Evolutionary conservation across 2,888 invertebrate genomes (phyloP), one percentile per base, ranked within the genome.

Genomic region (Oscheius myriophilus): DNA sequence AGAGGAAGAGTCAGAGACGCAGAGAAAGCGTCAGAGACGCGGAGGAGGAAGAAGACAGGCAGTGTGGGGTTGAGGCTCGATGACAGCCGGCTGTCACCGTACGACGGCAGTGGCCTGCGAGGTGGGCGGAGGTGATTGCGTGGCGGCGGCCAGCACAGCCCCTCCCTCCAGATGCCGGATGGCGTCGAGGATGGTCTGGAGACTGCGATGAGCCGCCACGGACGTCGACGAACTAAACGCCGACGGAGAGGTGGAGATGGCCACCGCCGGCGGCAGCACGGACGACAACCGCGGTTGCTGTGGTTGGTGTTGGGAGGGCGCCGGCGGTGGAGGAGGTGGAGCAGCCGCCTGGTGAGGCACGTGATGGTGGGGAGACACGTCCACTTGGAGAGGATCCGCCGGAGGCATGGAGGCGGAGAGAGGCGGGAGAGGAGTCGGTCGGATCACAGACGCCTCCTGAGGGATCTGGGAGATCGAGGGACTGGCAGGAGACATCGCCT

Each of bases 111-210:
- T 72, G 21, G 80, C 73, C 69, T 80, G 76, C 2, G 76, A 75
- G 12, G 80, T 73, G 2, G 76, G 73, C 49, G 76, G 76, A 41
- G 77, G 72, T 23, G 75, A 70, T 18, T 70, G 68, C 14, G 63
- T 57, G 4, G 54, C 45, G 21, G 70, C 58, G 14, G 53, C 66
- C 59, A 67, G 65, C 9, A 46, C 61, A 16, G 46, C 49, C 42
- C 76, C 96, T 49, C 96, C 96, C 87, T 98, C 97, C 79, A 98
- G 89, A 87, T 97, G 96, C 46, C 96, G 92, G 86, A 98, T 97
- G 67, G 98, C 98, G 88, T 97, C 96, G 46, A 97, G 95, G 80
- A 98, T 96, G 16, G 96, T 96, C 88, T 97, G 96, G 83, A 98
- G 90, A 39, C 84, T 82, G 26, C 81, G 80, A n/a, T 82, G 79